Evolutionary conservation across 2,888 invertebrate species (phyloP).

Genomic region (Drosophila paramelanica): DNA sequence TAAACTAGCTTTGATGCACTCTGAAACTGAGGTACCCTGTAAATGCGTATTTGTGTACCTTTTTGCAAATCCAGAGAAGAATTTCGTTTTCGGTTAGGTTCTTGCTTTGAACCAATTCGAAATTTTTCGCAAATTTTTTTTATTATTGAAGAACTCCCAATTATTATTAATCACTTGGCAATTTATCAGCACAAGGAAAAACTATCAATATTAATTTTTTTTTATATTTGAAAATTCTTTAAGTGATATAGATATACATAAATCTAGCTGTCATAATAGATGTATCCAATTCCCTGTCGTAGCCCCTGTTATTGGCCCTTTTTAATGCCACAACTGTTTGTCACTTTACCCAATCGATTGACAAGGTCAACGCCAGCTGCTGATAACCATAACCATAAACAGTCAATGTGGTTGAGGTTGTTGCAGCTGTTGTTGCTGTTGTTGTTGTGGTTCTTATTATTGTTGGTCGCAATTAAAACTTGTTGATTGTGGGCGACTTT

Average conservation of each 20-base stretch:
- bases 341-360: constrained; percentile 40
- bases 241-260: neutral
- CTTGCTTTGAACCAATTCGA: too few species aligned
- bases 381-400: constrained; percentile 61
- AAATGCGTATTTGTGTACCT: too few species aligned
- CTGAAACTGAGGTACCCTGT: too few species aligned
- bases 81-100: too few species aligned
- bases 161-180: too few species aligned
- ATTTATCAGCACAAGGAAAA: neutral
- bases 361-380: constrained; percentile 52
- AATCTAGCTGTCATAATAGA: neutral
- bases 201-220: neutral
- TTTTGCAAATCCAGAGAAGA: too few species aligned
- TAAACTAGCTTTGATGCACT: neutral
- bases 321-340: constrained; percentile 21
- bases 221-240: too few species aligned
- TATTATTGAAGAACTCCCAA: too few species aligned
- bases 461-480: constrained; percentile 67
- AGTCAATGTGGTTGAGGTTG: constrained; percentile 44
- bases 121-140: too few species aligned
- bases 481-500: constrained; percentile 70
- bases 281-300: constrained; percentile 2
- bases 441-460: constrained; percentile 8
- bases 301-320: constrained; percentile 14
- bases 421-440: constrained; percentile 30